These are phyloP conservation scores for Tyrophagus putrescentiae DNA, from an alignment of 1,140 invertebrate species.

Conservation along the genomic window DNA sequence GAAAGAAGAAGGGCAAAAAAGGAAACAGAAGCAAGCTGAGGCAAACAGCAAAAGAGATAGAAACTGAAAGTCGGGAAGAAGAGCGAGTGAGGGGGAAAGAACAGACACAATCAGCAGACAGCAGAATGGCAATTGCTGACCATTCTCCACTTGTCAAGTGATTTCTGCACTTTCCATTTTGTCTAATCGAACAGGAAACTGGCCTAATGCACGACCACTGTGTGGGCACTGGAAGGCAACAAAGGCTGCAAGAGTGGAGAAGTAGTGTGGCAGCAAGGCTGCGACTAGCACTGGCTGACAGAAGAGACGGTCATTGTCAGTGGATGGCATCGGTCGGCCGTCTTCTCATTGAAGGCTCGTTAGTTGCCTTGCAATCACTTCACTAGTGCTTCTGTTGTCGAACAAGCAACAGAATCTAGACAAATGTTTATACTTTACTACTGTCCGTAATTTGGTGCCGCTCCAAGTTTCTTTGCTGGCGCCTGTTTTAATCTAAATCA, in stretches of 20 bases:
- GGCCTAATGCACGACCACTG: conserved; percentile 2
- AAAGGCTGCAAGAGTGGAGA: no score
- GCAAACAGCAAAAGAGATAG: no score
- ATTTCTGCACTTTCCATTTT: conserved; percentile 2
- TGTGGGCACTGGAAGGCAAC: neutral
- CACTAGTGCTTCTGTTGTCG: neutral
- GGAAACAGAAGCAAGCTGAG: no score
- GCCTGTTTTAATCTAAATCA: conserved; percentile 14
- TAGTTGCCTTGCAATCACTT: neutral
- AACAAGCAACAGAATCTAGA: neutral
- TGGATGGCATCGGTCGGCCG: conserved; percentile 3
- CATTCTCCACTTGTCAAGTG: conserved; percentile 14
- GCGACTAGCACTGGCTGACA: no score
- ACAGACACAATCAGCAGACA: neutral
- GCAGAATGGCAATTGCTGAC: conserved; percentile 2
- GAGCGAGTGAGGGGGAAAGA: no score
- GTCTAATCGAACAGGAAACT: conserved; percentile 14
- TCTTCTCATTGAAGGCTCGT: neutral
- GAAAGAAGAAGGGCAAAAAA: no score
- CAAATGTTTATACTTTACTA: conserved; percentile 7
- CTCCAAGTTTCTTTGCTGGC: no score
- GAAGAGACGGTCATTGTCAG: no score
- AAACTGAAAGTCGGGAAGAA: no score
- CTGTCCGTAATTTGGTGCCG: neutral
- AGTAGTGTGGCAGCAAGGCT: no score